Base-by-base conservation (phyloP, 2,797 vertebrate species). In the Pygocentrus nattereri region DNA sequence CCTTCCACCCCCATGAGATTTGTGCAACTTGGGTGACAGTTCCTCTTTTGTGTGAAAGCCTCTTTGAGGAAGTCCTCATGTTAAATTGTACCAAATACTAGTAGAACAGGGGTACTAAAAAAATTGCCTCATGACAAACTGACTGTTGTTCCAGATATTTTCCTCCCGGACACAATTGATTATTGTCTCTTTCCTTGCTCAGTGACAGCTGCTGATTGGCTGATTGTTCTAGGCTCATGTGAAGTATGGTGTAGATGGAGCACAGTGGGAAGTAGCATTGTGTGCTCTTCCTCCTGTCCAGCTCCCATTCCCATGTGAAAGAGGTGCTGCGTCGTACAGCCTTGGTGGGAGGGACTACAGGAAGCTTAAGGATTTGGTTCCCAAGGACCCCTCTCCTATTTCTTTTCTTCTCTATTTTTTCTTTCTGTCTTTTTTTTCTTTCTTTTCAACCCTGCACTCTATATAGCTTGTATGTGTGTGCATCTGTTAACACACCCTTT, bases 251-350 rank as follows among this genome's bases (percentile, higher is more conserved):
- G 90, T 94, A 94, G 95, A 97, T 94, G 93, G 94, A 95, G 95
- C 95, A 96, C 95, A 94, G 93, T 93, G 95, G 97, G 97, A 98
- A 98, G 95, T 96, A 94, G 96, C 95, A 99, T 99, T 99, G 97
- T 99, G 95, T 96, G 95, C 94, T 94, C 94, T 96, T 98, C 96
- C 96, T 96, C 94, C 93, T 94, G 90, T 95, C 96, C 91, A 94
- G 95, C 95, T 93, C 94, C 93, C 95, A 97, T 99, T 99, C 98
- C 98, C 98, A 99, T 91, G 96, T 97, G 97, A 98, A 98, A 96
- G 93, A 95, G 95, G 93, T 95, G 93, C 94, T 93, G 94, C 94
- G 93, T 93, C 3, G 87, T 88, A 76, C 89, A 89, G 79, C 84
- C 84, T 84, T 87, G 86, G 82, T 73, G 89, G 92, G 92, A 91